These are phyloP conservation scores for Ditylenchus dipsaci DNA, from an alignment of 1,140 invertebrate species.

Conservation along the genomic window DNA sequence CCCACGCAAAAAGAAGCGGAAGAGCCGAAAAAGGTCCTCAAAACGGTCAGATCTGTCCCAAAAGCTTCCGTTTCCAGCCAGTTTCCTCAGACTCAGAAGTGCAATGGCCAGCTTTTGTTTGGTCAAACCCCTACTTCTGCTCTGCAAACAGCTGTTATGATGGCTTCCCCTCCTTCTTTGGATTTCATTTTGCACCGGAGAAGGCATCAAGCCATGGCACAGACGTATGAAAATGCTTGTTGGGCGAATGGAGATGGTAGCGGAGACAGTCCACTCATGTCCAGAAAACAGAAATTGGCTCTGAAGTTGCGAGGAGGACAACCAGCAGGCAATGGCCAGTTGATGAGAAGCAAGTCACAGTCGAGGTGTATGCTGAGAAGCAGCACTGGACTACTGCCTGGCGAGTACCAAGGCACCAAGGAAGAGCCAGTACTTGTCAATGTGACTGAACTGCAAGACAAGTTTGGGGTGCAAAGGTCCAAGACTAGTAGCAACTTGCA, in stretches of 20 bases:
- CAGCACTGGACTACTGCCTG: not conserved
- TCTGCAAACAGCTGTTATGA: constrained; percentile 4
- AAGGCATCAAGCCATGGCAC: constrained; percentile 1
- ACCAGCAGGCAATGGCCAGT: not conserved
- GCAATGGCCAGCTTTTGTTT: not conserved
- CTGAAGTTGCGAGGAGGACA: not conserved
- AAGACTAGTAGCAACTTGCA: constrained; percentile 23
- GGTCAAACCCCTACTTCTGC: not conserved
- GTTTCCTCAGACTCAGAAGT: not conserved
- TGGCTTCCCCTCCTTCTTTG: not conserved
- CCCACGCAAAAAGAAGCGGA: not conserved
- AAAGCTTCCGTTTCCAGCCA: not conserved
- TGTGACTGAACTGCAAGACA: constrained; percentile 5
- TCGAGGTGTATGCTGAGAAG: constrained; percentile 8
- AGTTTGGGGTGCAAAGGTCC: constrained; percentile 15
- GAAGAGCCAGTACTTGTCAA: not conserved
- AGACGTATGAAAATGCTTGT: not conserved
- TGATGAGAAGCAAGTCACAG: constrained; percentile 27
- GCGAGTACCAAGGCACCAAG: constrained; percentile 9
- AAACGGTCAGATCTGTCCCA: not conserved
- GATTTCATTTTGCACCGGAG: not conserved
- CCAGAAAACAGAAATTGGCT: constrained; percentile 10
- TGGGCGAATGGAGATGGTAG: not conserved
- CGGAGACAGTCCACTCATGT: not conserved
- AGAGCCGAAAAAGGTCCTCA: not conserved